Evolutionary conservation across 2,797 vertebrate genomes (phyloP), one percentile per base, ranked within the genome.

Genomic region (Todus mexicanus): DNA sequence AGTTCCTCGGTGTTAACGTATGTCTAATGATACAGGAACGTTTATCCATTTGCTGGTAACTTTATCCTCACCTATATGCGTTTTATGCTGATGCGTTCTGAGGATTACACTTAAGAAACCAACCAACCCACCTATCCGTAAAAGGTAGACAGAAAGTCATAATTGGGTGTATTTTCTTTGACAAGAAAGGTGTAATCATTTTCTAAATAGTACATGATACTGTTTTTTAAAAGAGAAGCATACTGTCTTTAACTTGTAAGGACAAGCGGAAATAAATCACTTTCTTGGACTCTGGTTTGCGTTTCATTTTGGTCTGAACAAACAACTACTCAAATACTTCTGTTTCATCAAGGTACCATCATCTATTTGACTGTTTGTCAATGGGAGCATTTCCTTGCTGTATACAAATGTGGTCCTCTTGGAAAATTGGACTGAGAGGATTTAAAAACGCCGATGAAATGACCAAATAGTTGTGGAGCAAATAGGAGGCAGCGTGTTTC

Each of bases 191-290:
- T 92, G 92, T 92, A 94, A 96, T 96, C 89, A 90, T 97, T 98
- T 97, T 96, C 87, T 92, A 95, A 96, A 94, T 87, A 95, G 77
- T 94, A 94, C 94, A 74, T 66, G 93, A 84, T 94, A 95, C 90
- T 95, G 89, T 90, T 97, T 98, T 98, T 96, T 98, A 90, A 97
- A 97, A 93, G 92, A 97, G 95, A 92, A 97, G 91, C 91, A 93
- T 94, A 93, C 86, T 96, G 96, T 96, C 96, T 97, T 97, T 96
- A 93, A 74, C 94, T 96, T 85, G 80, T 95, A 96, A 97, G 96
- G 87, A 92, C 94, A 94, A 95, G 94, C 96, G 95, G 94, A 95
- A 97, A 97, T 97, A 97, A 98, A 98, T 97, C 43, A 93, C 79
- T 88, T 93, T 96, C 94, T 94, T 82, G 87, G 92, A 96, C 21